phyloP scores from a whole-genome alignment of 2,797 vertebrate genomes.

The Antennarius maculatus region DNA sequence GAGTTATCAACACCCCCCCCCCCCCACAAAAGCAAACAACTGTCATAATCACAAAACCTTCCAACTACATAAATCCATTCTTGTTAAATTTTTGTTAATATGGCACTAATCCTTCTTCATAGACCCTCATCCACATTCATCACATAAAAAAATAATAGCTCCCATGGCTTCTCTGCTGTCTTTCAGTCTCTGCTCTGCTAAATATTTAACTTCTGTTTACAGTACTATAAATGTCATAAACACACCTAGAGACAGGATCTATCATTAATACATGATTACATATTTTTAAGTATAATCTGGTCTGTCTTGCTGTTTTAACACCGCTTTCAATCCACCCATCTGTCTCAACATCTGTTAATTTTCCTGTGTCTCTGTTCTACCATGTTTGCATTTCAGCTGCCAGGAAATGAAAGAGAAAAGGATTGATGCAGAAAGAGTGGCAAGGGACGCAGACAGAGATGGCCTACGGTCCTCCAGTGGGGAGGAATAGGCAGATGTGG shows the following conservation, averaged over 20 bases:
- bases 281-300: slow-evolving; percentile 63
- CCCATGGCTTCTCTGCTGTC: slow-evolving; percentile 21
- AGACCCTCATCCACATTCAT: slow-evolving; percentile 62
- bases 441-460: slow-evolving; percentile 21
- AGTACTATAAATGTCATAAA: slow-evolving; percentile 48
- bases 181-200: slow-evolving; percentile 45
- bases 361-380: slow-evolving; percentile 32
- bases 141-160: slow-evolving; percentile 30
- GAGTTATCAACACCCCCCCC: too few relatives aligned
- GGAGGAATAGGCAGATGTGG: slow-evolving; percentile 66
- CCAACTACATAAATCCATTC: background rate
- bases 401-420: slow-evolving; percentile 61
- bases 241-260: slow-evolving; percentile 41
- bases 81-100: slow-evolving; percentile 38
- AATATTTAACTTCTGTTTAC: slow-evolving; percentile 73
- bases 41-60: too few relatives aligned
- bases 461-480: slow-evolving; percentile 51
- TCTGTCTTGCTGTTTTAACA: slow-evolving; percentile 38
- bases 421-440: slow-evolving; percentile 32
- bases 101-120: slow-evolving; percentile 39
- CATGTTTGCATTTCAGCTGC: slow-evolving; percentile 65
- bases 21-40: too few relatives aligned
- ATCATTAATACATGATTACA: slow-evolving; percentile 65
- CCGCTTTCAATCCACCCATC: slow-evolving; percentile 60
- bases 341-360: slow-evolving; percentile 66